These are phyloP conservation scores for Cepphus grylle DNA, from an alignment of 2,113 vertebrate genomes.

Conservation along the genomic window DNA sequence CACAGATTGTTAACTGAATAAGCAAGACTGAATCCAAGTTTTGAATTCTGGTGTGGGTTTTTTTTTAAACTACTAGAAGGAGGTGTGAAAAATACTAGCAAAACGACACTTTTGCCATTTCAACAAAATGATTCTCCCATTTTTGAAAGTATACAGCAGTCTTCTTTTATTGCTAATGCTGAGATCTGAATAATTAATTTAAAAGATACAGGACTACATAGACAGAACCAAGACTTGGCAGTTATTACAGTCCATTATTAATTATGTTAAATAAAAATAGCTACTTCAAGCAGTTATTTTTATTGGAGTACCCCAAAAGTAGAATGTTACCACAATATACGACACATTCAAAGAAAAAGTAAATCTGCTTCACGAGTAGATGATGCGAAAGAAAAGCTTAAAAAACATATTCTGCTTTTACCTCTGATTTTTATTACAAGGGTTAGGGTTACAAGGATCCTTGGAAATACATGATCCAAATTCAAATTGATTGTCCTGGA, in stretches of 20 bases:
- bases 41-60: not conserved
- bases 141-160: not conserved
- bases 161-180: not conserved
- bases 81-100: not conserved
- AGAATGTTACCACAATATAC: not conserved
- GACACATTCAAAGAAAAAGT: not conserved
- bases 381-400: not conserved
- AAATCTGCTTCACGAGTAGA: not conserved
- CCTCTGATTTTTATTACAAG: slow-evolving; percentile 89
- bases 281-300: not conserved
- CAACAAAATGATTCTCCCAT: not conserved
- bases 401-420: slow-evolving; percentile 50
- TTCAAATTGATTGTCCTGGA: slow-evolving; percentile 89
- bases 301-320: not conserved
- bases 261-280: not conserved
- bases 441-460: slow-evolving; percentile 85
- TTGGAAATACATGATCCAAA: slow-evolving; percentile 87
- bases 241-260: not conserved
- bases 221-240: not conserved
- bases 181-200: not conserved
- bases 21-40: not conserved
- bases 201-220: not conserved
- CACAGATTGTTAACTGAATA: not conserved
- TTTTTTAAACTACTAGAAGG: not conserved
- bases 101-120: not conserved